Evolutionary conservation across 2,888 invertebrate genomes (phyloP), one percentile per base, ranked within the genome.

Genomic region (Tenthredo amoena): DNA sequence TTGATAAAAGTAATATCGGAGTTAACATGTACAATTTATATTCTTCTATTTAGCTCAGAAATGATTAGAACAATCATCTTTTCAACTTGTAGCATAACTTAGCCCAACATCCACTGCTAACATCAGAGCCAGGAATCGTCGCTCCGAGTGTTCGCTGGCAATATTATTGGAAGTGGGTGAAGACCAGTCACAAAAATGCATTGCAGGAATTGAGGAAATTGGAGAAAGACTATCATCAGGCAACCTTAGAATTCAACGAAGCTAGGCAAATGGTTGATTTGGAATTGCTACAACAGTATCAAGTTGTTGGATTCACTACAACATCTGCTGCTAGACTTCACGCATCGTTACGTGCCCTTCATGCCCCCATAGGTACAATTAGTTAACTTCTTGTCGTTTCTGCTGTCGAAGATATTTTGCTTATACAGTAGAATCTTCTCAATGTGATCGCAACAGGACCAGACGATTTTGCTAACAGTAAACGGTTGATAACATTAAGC

Each of bases 231-330:
- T 88, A 86, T 87, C 85, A 55, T 58, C 81, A n/a, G 40, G 65
- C 82, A 71, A 85, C 31, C 79, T 87, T 85, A 43, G 87, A 86
- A 62, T 88, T 77, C 87, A 89, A 86, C 21, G 89, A 88, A 81
- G 86, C 65, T 37, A 90, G 72, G 82, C 87, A 86, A 34, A 85
- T 90, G 37, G 87, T 88, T 55, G 90, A 92, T 86, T 87, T 90
- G 40, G 83, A 89, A 50, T 88, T 89, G n/a, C 86, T 91, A 83
- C 85, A 86, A 50, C 85, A 87, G 34, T 87, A 89, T 40, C 86
- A 91, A 86, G 91, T 94, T 5, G 90, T 94, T 47, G 94, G 94
- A n/a, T 92, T 94, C 88, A 95, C 95, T 6, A 95, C 94, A 1
- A 94, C 94, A 0, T 94, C 94, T 62, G 94, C 94, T 9, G 94